Evolutionary conservation across 64 coral and sea anemone genomes (phyloP).

Genomic region (Dendronephthya gigantea): DNA sequence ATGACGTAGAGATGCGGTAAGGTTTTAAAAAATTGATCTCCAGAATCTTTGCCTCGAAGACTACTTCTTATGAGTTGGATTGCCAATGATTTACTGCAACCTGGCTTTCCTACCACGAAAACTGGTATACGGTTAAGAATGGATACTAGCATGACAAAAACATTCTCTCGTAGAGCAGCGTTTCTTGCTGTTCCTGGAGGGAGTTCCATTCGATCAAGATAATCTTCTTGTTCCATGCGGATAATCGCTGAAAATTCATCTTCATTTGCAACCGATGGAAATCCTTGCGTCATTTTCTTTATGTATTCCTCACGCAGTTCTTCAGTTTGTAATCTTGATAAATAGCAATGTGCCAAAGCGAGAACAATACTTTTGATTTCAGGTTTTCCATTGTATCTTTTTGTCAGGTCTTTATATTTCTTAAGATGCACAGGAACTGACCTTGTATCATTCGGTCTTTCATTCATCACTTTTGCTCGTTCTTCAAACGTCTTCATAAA

Average conservation of each 20-base stretch:
- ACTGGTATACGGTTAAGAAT: conserved; percentile 55
- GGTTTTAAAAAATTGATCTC: conserved; percentile 55
- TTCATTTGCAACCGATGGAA: background rate
- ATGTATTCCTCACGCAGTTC: conserved; percentile 33
- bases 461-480: conserved; percentile 6
- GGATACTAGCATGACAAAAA: conserved; percentile 49
- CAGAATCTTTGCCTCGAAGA: conserved; percentile 55
- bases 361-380: conserved; percentile 40
- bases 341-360: conserved; percentile 65
- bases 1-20: conserved; percentile 69
- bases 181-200: conserved; percentile 48
- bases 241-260: conserved; percentile 38
- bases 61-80: conserved; percentile 72
- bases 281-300: background rate
- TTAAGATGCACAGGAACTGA: background rate
- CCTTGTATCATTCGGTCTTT: conserved; percentile 14
- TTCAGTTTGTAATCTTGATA: conserved; percentile 46
- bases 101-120: conserved; percentile 75
- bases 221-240: conserved; percentile 58
- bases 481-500: conserved; percentile 26
- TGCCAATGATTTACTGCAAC: conserved; percentile 82
- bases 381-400: background rate
- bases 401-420: background rate
- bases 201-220: conserved; percentile 50
- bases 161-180: conserved; percentile 50